These are phyloP conservation scores for Galerucella calmariensis DNA, from an alignment of 2,888 invertebrate species.

Conservation along the genomic window DNA sequence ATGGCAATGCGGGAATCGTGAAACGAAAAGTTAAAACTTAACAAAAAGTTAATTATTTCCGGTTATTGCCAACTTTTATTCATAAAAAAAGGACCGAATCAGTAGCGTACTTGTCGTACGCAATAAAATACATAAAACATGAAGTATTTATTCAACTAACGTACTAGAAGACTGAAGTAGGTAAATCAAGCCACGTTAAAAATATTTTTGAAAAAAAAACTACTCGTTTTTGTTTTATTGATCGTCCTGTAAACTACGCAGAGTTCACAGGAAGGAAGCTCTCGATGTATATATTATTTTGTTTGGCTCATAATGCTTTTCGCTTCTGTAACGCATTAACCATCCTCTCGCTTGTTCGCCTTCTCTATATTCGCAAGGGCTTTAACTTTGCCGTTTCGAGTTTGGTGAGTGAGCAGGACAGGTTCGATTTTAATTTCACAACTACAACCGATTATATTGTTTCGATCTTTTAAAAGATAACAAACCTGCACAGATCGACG, in stretches of 20 bases:
- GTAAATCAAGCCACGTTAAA: too few species aligned
- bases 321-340: constrained; percentile 22
- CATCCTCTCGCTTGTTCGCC: constrained; percentile 3
- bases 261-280: constrained; percentile 56
- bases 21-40: constrained; percentile 10
- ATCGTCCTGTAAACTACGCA: not conserved
- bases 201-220: too few species aligned
- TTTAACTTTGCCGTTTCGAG: constrained; percentile 47
- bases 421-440: constrained; percentile 56
- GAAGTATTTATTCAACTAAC: too few species aligned
- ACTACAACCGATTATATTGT: constrained; percentile 33
- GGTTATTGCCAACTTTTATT: constrained; percentile 6
- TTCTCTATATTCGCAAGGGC: constrained; percentile 41
- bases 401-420: constrained; percentile 46
- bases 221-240: not conserved
- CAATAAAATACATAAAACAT: not conserved
- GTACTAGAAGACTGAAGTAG: too few species aligned
- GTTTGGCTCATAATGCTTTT: constrained; percentile 44
- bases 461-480: constrained; percentile 34
- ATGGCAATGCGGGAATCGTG: constrained; percentile 29
- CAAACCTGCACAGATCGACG: constrained; percentile 23
- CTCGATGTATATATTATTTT: constrained; percentile 56
- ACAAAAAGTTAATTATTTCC: constrained; percentile 31
- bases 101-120: not conserved
- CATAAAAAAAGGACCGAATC: not conserved